Conservation (phyloP, 2,888 invertebrate genomes). For the Nemotelus pantherinus region DNA sequence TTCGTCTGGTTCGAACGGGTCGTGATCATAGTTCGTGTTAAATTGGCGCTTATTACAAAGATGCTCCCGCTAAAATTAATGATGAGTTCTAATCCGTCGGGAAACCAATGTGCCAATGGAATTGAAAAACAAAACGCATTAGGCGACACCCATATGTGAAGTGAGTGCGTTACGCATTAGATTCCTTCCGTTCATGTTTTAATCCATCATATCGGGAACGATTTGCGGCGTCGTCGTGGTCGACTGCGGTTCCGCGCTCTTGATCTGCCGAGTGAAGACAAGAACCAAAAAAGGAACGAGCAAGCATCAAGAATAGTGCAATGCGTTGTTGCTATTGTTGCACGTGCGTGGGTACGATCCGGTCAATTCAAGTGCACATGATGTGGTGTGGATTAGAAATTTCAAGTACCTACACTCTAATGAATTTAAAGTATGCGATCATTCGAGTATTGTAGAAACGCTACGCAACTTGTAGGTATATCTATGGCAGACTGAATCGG, state of each 20-base stretch:
- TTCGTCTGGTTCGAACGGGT: too few relatives aligned
- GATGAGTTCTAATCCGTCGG: neutral
- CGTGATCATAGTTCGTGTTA: too few relatives aligned
- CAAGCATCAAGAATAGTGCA: neutral
- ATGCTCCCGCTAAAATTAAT: neutral
- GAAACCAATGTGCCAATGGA: neutral
- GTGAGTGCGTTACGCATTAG: constrained; percentile 20
- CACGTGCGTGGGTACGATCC: constrained; percentile 37
- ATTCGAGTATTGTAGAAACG: constrained; percentile 5
- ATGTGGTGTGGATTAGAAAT: constrained; percentile 37
- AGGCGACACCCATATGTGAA: neutral
- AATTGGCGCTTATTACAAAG: neutral
- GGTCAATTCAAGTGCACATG: constrained; percentile 39
- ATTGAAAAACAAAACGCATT: constrained; percentile 12
- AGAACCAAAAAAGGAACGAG: too few relatives aligned
- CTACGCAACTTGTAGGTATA: too few relatives aligned
- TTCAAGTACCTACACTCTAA: constrained; percentile 35
- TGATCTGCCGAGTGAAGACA: too few relatives aligned
- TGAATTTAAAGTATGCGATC: constrained; percentile 21
- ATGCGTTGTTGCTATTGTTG: constrained; percentile 1
- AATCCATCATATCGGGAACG: neutral
- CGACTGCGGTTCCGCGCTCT: neutral
- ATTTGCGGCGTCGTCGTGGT: neutral
- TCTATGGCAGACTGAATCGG: too few relatives aligned
- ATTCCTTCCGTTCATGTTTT: neutral